Conservation (phyloP, 2,113 vertebrate genomes). For the human region GRCh38 chr14:55346001-55346500, state of each 20-base stretch:
- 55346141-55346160: not conserved
- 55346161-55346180: not conserved
- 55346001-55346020: no score
- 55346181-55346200: not conserved
- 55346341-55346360: not conserved
- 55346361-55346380: not conserved
- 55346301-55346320: not conserved
- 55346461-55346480: not conserved
- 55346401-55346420: not conserved
- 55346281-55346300: not conserved
- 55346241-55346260: not conserved
- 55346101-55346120: not conserved
- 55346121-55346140: not conserved
- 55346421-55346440: not conserved
- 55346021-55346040: no score
- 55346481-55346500: not conserved
- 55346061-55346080: not conserved
- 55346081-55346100: not conserved
- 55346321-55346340: not conserved
- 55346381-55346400: not conserved
- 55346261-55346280: not conserved
- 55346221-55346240: not conserved
- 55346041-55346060: no score
- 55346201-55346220: not conserved
- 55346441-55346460: not conserved